Evolutionary conservation across 2,113 vertebrate genomes (phyloP), one percentile per base, ranked within the genome.

Genomic region (Coregonus clupeaformis): DNA sequence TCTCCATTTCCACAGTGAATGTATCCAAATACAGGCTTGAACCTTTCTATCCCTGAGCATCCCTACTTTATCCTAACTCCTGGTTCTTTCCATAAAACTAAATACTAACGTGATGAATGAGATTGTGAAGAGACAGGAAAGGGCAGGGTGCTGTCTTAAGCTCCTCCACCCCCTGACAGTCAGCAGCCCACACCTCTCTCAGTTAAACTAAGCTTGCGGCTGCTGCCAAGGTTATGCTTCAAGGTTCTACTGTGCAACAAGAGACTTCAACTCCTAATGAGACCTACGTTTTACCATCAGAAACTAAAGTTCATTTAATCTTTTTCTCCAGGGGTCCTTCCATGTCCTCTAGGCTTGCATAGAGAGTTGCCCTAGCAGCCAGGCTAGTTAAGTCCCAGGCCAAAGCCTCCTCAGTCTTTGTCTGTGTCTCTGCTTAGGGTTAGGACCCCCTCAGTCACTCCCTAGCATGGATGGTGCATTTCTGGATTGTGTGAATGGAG

Each of bases 251-350:
- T 59, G 13, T 42, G 65, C 63, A 74, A 71, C 47, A 49, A 55
- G 68, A 63, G 36, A 77, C 71, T 75, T 75, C 3, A 65, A 70
- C 16, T 69, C 30, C 72, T 59, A 75, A 75, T 69, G 55, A 75
- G 55, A 30, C 22, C 57, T 82, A 42, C 24, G 29, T 25, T 42
- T 64, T n/a, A 20, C 32, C 9, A 12, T 11, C 9, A 74, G 29
- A 42, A 42, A 42, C 36, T 11, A 11, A 42, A 42, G 36, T 42
- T 42, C 0, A 42, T 42, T 42, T 2, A 2, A 36, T 9, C 36
- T 36, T 9, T 36, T 36, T 36, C 36, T 9, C 36, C 36, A 9
- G 36, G 36, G 36, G 36, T 11, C 36, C 36, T 42, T 42, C 9
- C 36, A 55, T 55, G 52, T 55, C 20, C 16, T 55, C 52, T 55